Evolutionary conservation across 2,113 vertebrate genomes (phyloP), one percentile per base, ranked within the genome.

Genomic region (Antigone vipio): DNA sequence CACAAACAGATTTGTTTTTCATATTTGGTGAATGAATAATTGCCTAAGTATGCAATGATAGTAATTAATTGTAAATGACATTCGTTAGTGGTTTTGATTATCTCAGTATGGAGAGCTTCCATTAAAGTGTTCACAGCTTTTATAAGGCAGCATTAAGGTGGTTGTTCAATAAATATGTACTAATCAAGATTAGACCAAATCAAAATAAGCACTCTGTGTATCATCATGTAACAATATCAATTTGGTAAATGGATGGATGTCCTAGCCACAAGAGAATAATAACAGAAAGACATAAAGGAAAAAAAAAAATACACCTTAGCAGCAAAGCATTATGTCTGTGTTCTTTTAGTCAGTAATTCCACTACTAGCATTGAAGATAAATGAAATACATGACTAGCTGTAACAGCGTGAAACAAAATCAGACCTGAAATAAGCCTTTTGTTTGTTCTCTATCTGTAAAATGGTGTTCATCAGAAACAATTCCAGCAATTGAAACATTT

Each of bases 21-120:
- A 16, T 78, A 45, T 73, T 76, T 92, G 52, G n/a, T 82, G 59
- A 89, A 88, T 85, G n/a, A 93, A 52, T 93, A 75, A 89, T 68
- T 94, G 71, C 69, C 13, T 30, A 75, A 91, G 66, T 89, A 91
- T 47, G 62, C 20, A 87, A 63, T 63, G 1, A 47, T 11, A 83
- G n/a, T 66, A 85, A 92, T 85, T 85, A 91, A 87, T 85, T 82
- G 67, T 88, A 66, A 91, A 80, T 76, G 0, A 85, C 58, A 59
- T 69, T 95, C 32, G 35, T 91, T 95, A 83, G 67, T 38, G 84
- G 67, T 49, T 95, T 95, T 77, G 50, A 66, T 94, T 92, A 77
- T 94, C 10, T 92, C 55, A 52, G 50, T 19, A 27, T 44, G 17
- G 29, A 85, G 21, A 82, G 29, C 38, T 92, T 91, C 63, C 16